These are phyloP conservation scores for Drosophila fuyamai DNA, from an alignment of 1,140 invertebrate genomes.

Conservation along the genomic window DNA sequence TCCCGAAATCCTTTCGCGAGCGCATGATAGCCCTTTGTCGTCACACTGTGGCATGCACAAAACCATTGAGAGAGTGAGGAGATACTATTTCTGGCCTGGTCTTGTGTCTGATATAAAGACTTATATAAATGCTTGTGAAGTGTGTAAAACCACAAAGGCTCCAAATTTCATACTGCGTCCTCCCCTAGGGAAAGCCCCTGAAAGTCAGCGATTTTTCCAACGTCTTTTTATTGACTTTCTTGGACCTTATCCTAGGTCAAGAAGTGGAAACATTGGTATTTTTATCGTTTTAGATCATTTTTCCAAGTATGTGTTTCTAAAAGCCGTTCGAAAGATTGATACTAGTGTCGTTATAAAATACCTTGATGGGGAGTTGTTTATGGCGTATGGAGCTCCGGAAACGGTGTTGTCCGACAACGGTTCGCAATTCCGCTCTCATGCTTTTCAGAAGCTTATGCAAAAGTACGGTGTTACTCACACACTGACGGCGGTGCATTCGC, in stretches of 20 bases:
- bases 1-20: no score
- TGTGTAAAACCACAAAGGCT: not conserved
- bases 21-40: no score
- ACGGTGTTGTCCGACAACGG: not conserved
- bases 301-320: no score
- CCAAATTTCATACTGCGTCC: not conserved
- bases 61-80: not conserved
- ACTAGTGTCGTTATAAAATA: not conserved
- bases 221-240: not conserved
- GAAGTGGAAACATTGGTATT: constrained; percentile 1
- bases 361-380: not conserved
- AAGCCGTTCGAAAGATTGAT: not conserved
- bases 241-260: not conserved
- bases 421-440: not conserved
- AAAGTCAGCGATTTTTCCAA: constrained; percentile 10
- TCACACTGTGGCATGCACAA: no score
- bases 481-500: not conserved
- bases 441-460: constrained; percentile 3
- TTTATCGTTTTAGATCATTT: not conserved
- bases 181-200: not conserved
- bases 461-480: not conserved
- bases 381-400: constrained; percentile 1
- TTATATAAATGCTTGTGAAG: not conserved
- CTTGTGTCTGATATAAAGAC: not conserved
- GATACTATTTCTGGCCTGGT: constrained; percentile 2